Conservation (phyloP, 2,797 vertebrate genomes). For the Pitangus sulphuratus region DNA sequence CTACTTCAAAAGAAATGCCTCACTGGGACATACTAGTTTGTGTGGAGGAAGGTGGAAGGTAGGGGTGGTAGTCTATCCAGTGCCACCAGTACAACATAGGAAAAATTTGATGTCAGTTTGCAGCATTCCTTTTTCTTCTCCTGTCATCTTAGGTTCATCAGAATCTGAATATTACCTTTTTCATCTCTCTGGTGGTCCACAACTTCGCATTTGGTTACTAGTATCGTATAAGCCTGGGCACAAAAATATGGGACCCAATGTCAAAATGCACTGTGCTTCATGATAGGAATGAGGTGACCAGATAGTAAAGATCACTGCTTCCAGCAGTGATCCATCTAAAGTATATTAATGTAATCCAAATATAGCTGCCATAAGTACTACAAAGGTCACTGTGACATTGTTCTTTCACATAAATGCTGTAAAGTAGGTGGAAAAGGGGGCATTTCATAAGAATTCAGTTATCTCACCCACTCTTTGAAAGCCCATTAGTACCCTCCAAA, state of each 20-base stretch:
- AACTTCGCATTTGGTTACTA: not conserved
- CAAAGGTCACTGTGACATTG: conserved; percentile 55
- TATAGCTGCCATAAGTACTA: conserved; percentile 40
- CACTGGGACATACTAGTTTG: not conserved
- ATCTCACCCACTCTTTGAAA: conserved; percentile 18
- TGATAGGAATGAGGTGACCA: not conserved
- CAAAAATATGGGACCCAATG: not conserved
- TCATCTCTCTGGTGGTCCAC: not conserved
- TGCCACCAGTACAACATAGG: not conserved
- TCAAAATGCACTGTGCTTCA: not conserved
- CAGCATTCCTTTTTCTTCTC: not conserved
- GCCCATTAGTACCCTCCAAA: conserved; percentile 22
- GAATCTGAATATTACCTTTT: not conserved
- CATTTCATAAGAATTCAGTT: conserved; percentile 12
- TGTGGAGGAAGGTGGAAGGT: not conserved
- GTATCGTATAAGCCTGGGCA: not conserved
- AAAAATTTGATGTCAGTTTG: not conserved
- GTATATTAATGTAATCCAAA: conserved; percentile 14
- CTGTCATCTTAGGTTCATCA: not conserved
- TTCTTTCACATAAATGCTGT: conserved; percentile 24
- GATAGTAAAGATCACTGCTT: not conserved
- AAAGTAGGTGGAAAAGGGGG: conserved; percentile 5
- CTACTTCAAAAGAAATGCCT: not conserved
- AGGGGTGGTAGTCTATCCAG: not conserved
- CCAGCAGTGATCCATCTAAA: not conserved